Evolutionary conservation across 2,113 vertebrate genomes (phyloP).

Genomic region (Coptodon rendalli): DNA sequence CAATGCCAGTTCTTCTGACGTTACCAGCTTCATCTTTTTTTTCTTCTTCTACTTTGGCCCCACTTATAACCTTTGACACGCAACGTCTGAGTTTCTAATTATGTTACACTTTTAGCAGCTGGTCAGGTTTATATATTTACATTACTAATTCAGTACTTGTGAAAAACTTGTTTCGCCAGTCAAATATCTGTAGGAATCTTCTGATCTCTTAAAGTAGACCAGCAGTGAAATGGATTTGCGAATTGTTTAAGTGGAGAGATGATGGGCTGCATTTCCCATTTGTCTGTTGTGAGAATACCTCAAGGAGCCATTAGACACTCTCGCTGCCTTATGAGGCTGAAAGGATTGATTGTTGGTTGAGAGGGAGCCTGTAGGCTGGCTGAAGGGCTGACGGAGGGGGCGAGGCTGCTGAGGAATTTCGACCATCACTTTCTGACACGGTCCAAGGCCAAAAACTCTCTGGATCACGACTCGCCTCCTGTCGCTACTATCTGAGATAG

Average conservation of each 20-base stretch:
- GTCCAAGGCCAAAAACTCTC: conserved; percentile 53
- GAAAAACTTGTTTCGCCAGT: neutral
- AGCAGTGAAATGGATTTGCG: neutral
- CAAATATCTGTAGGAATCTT: neutral
- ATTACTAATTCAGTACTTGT: neutral
- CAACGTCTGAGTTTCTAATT: conserved; percentile 33
- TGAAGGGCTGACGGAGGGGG: conserved; percentile 23
- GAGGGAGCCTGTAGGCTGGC: conserved; percentile 20
- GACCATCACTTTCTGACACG: conserved; percentile 44
- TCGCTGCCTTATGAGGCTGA: conserved; percentile 33
- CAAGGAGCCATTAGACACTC: conserved; percentile 36
- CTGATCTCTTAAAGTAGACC: neutral
- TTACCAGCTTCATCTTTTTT: neutral
- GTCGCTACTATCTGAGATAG: neutral
- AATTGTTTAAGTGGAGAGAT: conserved; percentile 48
- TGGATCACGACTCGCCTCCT: conserved; percentile 39
- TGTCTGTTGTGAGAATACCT: conserved; percentile 34
- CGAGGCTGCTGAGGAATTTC: conserved; percentile 59
- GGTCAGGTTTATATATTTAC: conserved; percentile 23
- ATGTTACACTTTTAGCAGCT: conserved; percentile 23
- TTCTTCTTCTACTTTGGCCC: neutral
- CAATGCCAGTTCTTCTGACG: neutral
- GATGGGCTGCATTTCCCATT: conserved; percentile 38
- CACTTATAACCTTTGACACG: conserved; percentile 18
- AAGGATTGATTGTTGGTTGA: conserved; percentile 56